Base-by-base conservation (phyloP, 2,888 invertebrate species). In the Podabrus alpinus region DNA sequence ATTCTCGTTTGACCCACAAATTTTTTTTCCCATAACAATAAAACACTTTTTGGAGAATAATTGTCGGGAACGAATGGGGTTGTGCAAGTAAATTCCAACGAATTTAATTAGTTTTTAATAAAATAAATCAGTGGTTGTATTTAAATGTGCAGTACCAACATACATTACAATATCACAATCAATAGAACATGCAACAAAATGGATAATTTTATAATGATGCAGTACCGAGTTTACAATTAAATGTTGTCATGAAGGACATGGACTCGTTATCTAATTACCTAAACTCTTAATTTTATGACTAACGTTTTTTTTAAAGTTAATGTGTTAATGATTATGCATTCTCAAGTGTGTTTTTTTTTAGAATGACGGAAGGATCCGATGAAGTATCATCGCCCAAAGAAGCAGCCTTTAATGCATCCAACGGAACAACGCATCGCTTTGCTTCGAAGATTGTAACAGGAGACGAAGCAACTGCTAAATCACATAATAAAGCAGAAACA, bases 351-450 rank as follows among this genome's bases (percentile, higher is more conserved):
- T 64, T 45, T 72, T 59, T 19, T 72, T 74, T 1, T 66, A 78
- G 72, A 71, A 79, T 79, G 79, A 79, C 79, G 45, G 79, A 79
- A 69, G 77, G 73, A 21, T 72, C 67, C 5, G 77, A 79, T 45
- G 74, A 79, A 24, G 72, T 73, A 59, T 45, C 45, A 59, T 45
- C 45, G n/a, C 68, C 77, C 59, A 73, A 78, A 29, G 76, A 74
- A 59, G 62, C 29, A 4, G 72, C 69, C n/a, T 73, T 68, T 24
- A 71, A 13, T 9, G 59, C 64, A 60, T 24, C 71, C 59, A 73
- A 69, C 15, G 76, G 74, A 71, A 71, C 61, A 17, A 69, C 71
- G 59, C 72, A 74, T 25, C 73, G 71, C 11, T 29, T 76, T 15
- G 15, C 25, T 24, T 70, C 69, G 16, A 71, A 68, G 60, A 24